Conservation (phyloP, 2,113 vertebrate species). For the Pteropus alecto region DNA sequence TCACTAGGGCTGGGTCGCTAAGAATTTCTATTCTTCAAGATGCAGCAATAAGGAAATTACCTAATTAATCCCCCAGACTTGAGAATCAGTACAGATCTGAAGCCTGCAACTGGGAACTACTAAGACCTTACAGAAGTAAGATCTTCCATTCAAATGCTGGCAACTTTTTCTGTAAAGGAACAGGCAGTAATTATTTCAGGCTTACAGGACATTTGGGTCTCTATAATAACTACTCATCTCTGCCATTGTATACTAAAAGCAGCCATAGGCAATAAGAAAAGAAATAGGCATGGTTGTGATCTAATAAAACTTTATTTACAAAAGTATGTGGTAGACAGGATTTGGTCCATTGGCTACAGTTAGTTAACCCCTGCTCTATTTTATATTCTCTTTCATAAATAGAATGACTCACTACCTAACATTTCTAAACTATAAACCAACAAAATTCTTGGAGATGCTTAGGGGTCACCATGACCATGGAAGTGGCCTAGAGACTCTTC, state of each 20-base stretch:
- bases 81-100: neutral
- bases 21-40: neutral
- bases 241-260: neutral
- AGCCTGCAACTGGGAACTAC: neutral
- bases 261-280: neutral
- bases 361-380: neutral
- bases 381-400: neutral
- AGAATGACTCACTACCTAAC: neutral
- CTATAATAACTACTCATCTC: neutral
- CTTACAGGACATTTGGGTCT: neutral
- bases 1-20: neutral
- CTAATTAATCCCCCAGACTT: neutral
- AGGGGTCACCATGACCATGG: neutral
- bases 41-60: neutral
- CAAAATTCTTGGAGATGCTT: neutral
- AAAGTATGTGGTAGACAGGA: neutral
- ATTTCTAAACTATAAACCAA: neutral
- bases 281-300: neutral
- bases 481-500: neutral
- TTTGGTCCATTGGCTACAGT: neutral
- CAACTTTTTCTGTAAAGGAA: neutral
- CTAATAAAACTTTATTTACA: neutral
- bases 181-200: neutral
- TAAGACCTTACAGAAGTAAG: neutral
- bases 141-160: neutral